These are phyloP conservation scores for Nemotelus pantherinus DNA, from an alignment of 2,888 invertebrate species.

Conservation along the genomic window DNA sequence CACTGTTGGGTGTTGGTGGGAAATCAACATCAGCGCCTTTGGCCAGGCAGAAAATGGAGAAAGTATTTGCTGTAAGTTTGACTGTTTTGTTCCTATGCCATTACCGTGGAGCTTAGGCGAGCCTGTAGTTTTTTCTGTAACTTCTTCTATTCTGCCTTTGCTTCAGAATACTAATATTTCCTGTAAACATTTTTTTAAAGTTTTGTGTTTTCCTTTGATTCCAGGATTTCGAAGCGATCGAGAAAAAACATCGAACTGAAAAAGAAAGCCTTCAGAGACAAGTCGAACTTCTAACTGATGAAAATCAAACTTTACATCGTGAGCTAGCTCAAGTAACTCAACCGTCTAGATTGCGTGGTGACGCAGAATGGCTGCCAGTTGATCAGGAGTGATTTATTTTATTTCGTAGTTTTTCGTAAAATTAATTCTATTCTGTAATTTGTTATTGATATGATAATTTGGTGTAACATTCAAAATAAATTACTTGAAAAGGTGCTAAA, in stretches of 20 bases:
- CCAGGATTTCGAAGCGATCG: constrained; percentile 66
- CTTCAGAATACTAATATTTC: no score
- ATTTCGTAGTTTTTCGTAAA: neutral
- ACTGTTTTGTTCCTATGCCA: neutral
- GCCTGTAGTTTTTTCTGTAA: no score
- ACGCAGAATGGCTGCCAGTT: neutral
- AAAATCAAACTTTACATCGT: constrained; percentile 45
- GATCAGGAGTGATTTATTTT: neutral
- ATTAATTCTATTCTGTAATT: neutral
- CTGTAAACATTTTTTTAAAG: neutral
- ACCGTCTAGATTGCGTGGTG: neutral
- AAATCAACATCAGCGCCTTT: constrained; percentile 70
- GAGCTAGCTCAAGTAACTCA: constrained; percentile 5
- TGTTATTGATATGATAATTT: neutral
- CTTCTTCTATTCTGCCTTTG: neutral
- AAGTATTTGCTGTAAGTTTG: constrained; percentile 67
- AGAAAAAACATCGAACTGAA: constrained; percentile 45
- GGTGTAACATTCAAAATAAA: no score
- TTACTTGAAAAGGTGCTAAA: no score
- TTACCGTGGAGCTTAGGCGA: no score
- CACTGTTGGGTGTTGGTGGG: constrained; percentile 72
- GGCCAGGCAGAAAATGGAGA: constrained; percentile 72
- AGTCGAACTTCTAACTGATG: constrained; percentile 44
- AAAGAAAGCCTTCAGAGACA: constrained; percentile 41
- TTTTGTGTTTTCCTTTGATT: constrained; percentile 44